Percentiles rank a stretch among this genome's conserved stretches.
These are phyloP conservation scores for zebrafish (Danio rerio) DNA, from an alignment of 2,113 vertebrate genomes.

Conservation along the genomic window GRCz12tu NC_133177.1:43447501-43448000, in stretches of 20 bases:
- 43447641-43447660: no score
- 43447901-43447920: neutral
- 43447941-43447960: neutral
- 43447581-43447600: no score
- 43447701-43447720: neutral
- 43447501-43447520: no score
- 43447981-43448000: neutral
- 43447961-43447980: neutral
- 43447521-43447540: no score
- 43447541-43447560: no score
- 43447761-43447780: constrained; percentile 8
- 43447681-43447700: no score
- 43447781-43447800: neutral
- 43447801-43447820: neutral
- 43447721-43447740: neutral
- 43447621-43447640: no score
- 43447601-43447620: no score
- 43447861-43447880: neutral
- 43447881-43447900: neutral
- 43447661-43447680: no score
- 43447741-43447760: neutral
- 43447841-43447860: neutral
- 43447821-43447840: neutral
- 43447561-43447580: no score
- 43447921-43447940: neutral